Conservation (phyloP, 1,140 invertebrate genomes). For the Drosophila miranda region DNA sequence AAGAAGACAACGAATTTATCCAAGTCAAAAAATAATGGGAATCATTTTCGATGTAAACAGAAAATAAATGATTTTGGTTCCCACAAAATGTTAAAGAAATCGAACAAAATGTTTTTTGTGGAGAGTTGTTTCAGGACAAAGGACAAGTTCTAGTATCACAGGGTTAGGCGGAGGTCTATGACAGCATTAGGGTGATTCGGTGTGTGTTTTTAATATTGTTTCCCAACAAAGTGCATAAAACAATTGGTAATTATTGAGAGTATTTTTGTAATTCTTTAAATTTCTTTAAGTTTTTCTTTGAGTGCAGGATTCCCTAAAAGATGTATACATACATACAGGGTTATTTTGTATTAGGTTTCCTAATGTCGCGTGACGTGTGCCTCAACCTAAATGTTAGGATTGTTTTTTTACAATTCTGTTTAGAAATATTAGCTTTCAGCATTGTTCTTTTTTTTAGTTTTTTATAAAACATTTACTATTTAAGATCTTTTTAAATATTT, state of each 20-base stretch:
- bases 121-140: background rate
- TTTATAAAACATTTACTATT: background rate
- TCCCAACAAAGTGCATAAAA: conserved; percentile 14
- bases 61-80: conserved; percentile 1
- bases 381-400: background rate
- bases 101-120: background rate
- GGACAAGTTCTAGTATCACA: conserved; percentile 34
- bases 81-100: conserved; percentile 20
- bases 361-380: too few species aligned
- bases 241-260: background rate
- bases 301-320: too few species aligned
- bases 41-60: conserved; percentile 11
- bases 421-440: too few species aligned
- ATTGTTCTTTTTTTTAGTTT: background rate
- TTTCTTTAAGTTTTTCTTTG: too few species aligned
- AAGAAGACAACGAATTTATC: too few species aligned
- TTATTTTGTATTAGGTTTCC: too few species aligned
- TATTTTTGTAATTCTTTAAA: too few species aligned
- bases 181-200: conserved; percentile 59
- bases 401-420: background rate
- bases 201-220: conserved; percentile 22
- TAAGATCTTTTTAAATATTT: background rate
- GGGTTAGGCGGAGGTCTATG: conserved; percentile 26
- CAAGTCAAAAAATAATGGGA: background rate
- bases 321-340: too few species aligned